Evolutionary conservation across 2,797 vertebrate species (phyloP).

Genomic region (Vultur gryphus): DNA sequence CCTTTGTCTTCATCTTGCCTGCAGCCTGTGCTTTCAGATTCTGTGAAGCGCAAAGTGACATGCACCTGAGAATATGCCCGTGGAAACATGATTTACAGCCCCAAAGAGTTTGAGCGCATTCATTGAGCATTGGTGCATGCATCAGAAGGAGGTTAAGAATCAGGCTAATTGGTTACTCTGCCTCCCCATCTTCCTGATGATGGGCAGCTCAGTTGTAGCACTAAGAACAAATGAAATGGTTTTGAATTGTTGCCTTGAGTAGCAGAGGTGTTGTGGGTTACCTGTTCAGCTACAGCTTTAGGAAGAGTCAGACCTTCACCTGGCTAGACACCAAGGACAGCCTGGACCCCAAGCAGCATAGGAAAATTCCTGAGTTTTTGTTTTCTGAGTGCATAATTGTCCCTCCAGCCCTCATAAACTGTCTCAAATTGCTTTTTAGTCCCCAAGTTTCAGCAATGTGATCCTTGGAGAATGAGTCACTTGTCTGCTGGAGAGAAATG

Average conservation of each 20-base stretch:
- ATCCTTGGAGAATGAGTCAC: background rate
- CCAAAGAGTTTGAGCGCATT: background rate
- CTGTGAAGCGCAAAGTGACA: background rate
- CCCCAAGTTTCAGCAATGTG: background rate
- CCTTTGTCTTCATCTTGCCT: background rate
- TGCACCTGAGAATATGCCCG: background rate
- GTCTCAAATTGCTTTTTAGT: background rate
- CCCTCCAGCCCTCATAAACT: background rate
- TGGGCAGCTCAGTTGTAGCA: background rate
- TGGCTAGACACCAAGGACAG: background rate
- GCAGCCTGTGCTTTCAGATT: background rate
- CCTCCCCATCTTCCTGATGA: background rate
- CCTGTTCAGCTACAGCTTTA: background rate
- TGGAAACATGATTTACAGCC: background rate
- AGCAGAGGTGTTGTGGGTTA: background rate
- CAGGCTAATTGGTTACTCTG: background rate
- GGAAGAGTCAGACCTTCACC: background rate
- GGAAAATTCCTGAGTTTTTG: background rate
- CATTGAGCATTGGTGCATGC: accelerated
- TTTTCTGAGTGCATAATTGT: background rate
- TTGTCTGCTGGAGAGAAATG: background rate
- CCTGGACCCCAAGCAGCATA: background rate
- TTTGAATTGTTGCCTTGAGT: background rate
- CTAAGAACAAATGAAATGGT: background rate
- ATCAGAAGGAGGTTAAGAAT: background rate